These are phyloP conservation scores for Gisinianus flammeolus DNA, from an alignment of 2,888 invertebrate species.

Conservation along the genomic window DNA sequence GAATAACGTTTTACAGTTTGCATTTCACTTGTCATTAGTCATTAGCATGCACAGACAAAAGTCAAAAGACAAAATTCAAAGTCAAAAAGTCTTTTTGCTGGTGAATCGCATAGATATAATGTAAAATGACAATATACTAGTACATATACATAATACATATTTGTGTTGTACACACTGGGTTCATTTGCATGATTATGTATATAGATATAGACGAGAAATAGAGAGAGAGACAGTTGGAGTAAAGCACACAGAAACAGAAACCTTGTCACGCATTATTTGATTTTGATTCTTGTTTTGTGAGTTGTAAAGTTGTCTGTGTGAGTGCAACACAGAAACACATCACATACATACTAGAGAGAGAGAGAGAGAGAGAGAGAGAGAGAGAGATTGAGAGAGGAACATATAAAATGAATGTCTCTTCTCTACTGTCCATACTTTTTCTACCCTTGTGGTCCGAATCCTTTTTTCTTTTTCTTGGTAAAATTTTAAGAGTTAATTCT, in stretches of 20 bases:
- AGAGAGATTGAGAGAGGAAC: background rate
- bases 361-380: background rate
- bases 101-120: background rate
- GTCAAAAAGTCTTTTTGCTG: background rate
- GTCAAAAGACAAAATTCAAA: background rate
- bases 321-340: background rate
- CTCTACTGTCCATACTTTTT: background rate
- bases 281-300: slow-evolving; percentile 33
- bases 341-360: background rate
- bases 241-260: background rate
- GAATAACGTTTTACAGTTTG: too few species aligned
- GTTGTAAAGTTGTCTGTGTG: slow-evolving; percentile 23
- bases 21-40: too few species aligned
- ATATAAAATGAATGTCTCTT: background rate
- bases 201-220: background rate
- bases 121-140: background rate
- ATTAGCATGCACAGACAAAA: background rate
- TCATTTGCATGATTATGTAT: background rate
- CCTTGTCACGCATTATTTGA: slow-evolving; percentile 31
- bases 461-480: slow-evolving; percentile 20
- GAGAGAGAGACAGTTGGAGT: background rate
- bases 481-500: background rate
- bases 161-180: background rate
- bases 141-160: background rate
- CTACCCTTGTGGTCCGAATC: background rate